Base-by-base conservation (phyloP, 2,888 invertebrate species). In the Pristionchus maxplancki region DNA sequence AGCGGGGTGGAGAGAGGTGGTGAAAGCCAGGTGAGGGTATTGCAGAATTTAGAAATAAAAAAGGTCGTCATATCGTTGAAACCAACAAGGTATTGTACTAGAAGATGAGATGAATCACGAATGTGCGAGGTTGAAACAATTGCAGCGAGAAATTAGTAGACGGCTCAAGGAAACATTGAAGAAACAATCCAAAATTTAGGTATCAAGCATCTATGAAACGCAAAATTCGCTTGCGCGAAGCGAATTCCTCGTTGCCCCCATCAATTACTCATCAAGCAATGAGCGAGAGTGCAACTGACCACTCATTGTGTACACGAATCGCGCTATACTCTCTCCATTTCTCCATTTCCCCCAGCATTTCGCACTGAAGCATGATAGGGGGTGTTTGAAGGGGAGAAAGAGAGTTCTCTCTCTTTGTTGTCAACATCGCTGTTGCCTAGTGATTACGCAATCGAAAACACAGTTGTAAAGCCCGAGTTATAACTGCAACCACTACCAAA, bases 241-340 rank as follows among this genome's bases (percentile, higher is more conserved):
- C 31, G 15, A 67, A 67, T 67, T 67, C 64, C 5, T 31, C 17
- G 64, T 15, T 64, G n/a, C 31, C 34, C 34, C 62, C 31, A 17
- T 67, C 64, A 34, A 37, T 74, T 74, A 74, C 74, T 74, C 74
- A 74, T 74, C 74, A 17, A 3, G 24, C 40, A 37, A 37, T 74
- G 31, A 67, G 67, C 67, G 34, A 67, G 31, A 40, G 74, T 24
- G 37, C 37, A 74, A 74, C 11, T 74, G 74, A 24, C 11, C 74
- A 74, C 17, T 74, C 40, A 37, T 74, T 40, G 24, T 40, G 74
- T 40, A 67, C 34, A 31, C 64, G n/a, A 58, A 58, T 58, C 58
- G 58, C 24, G 24, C 58, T 24, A 58, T 20, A 6, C n/a, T 34
- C 34, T 67, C 34, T 8, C 67, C 8, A 31, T 28, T 34, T 67